Evolutionary conservation across 2,113 vertebrate genomes (phyloP).

Genomic region (Anser brachyrhynchus): DNA sequence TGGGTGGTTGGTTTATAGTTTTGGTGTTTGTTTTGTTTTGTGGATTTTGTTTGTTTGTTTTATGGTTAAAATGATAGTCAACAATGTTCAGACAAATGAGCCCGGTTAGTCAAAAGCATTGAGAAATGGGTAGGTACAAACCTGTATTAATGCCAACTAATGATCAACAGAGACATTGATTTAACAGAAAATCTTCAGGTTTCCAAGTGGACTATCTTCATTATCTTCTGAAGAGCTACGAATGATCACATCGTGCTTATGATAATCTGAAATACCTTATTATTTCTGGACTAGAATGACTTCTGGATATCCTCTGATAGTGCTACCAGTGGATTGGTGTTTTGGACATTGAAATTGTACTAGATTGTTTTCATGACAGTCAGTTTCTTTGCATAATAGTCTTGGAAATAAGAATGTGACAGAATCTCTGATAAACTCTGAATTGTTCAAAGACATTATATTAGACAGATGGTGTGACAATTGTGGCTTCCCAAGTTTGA

Average conservation of each 20-base stretch:
- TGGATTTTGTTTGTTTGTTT: background rate
- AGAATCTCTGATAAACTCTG: background rate
- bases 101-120: background rate
- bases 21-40: background rate
- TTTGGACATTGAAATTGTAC: background rate
- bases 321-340: background rate
- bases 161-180: background rate
- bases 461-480: background rate
- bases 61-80: background rate
- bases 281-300: background rate
- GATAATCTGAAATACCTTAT: background rate
- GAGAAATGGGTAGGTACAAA: background rate
- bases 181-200: background rate
- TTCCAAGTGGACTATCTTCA: background rate
- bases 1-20: background rate
- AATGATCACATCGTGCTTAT: background rate
- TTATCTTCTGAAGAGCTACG: background rate
- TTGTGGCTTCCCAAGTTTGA: background rate
- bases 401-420: background rate
- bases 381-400: background rate
- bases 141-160: background rate
- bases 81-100: background rate
- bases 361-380: background rate
- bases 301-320: background rate
- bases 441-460: background rate